These are phyloP conservation scores for Leptopilina myrica DNA, from an alignment of 2,888 invertebrate species.

Conservation along the genomic window DNA sequence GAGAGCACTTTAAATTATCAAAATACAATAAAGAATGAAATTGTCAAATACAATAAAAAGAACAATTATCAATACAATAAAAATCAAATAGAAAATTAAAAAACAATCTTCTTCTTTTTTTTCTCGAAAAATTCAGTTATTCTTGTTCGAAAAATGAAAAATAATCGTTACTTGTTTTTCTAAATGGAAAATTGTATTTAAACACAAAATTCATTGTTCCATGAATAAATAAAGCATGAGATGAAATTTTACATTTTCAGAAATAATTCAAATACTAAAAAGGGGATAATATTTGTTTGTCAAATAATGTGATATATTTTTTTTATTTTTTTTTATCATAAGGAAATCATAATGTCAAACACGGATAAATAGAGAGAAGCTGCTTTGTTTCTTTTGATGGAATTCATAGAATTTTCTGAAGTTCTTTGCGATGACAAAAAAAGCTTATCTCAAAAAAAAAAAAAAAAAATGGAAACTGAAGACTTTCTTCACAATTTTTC, in stretches of 20 bases:
- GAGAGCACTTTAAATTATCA: background rate
- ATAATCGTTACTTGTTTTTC: no score
- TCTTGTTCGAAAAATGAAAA: no score
- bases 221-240: background rate
- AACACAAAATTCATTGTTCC: background rate
- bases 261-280: background rate
- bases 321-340: background rate
- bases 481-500: conserved; percentile 26
- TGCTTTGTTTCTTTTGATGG: conserved; percentile 4
- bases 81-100: no score
- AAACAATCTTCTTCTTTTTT: no score
- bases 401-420: background rate
- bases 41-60: background rate
- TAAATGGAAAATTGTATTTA: background rate
- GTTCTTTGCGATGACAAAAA: background rate
- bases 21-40: background rate
- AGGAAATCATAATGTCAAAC: conserved; percentile 16
- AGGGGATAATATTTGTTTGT: background rate
- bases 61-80: no score
- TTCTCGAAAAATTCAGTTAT: no score
- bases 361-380: conserved; percentile 26
- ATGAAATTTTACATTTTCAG: background rate
- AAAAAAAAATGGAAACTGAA: conserved; percentile 17
- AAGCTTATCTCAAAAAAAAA: conserved; percentile 23
- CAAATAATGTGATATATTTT: background rate